Conservation (phyloP, 2,113 vertebrate genomes). For the Ginglymostoma cirratum region DNA sequence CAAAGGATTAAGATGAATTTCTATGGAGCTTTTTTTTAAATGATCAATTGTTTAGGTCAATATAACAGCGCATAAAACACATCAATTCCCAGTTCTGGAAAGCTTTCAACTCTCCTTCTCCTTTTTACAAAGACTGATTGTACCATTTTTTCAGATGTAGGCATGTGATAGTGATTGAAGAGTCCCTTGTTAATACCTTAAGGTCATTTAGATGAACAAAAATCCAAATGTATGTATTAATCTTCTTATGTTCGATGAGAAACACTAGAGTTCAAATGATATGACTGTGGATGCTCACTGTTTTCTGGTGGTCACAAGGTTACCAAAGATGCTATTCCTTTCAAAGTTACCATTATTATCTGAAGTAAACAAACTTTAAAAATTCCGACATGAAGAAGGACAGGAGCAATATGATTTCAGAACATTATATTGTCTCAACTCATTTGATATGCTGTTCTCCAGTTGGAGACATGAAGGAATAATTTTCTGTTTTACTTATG, state of each 20-base stretch:
- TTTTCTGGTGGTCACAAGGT: slow-evolving; percentile 44
- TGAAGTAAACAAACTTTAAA: not conserved
- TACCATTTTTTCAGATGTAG: not conserved
- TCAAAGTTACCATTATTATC: not conserved
- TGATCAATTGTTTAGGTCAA: not conserved
- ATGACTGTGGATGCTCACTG: slow-evolving; percentile 41
- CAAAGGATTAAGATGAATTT: not conserved
- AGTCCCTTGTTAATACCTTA: slow-evolving; percentile 48
- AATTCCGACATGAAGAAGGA: not conserved
- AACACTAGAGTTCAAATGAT: slow-evolving; percentile 38
- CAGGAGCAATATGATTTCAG: no score
- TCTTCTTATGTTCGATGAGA: slow-evolving; percentile 49
- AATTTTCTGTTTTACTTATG: not conserved
- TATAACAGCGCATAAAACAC: not conserved
- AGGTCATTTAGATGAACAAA: slow-evolving; percentile 48
- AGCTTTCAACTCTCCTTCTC: not conserved
- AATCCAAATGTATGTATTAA: slow-evolving; percentile 48
- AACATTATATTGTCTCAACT: not conserved
- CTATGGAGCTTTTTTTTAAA: not conserved
- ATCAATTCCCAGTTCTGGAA: not conserved
- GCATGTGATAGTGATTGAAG: slow-evolving; percentile 39
- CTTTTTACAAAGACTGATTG: not conserved
- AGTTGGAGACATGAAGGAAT: not conserved
- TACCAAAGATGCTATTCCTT: slow-evolving; percentile 10
- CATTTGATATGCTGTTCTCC: not conserved